Evolutionary conservation across 2,797 vertebrate genomes (phyloP).

Genomic region (Amblyraja radiata): DNA sequence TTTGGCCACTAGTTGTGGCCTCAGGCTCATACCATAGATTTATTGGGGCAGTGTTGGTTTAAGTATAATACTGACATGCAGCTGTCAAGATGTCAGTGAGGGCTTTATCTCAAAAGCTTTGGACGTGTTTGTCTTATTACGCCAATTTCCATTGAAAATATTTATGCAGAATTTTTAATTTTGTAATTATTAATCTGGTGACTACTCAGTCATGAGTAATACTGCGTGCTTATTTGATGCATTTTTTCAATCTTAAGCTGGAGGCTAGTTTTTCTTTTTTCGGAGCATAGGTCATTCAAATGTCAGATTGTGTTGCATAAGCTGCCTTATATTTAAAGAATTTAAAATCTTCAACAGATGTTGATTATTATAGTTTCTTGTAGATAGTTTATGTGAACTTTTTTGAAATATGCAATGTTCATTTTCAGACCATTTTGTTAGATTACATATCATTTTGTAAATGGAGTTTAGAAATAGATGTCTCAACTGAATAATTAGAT

Average conservation of each 20-base stretch:
- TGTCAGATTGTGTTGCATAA: not conserved
- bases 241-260: not conserved
- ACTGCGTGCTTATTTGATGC: not conserved
- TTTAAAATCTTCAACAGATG: not conserved
- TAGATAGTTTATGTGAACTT: not conserved
- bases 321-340: too few species aligned
- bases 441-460: not conserved
- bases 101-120: not conserved
- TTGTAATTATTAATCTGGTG: not conserved
- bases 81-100: not conserved
- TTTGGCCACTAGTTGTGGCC: not conserved
- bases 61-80: not conserved
- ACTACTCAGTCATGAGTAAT: not conserved
- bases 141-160: not conserved
- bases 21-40: not conserved
- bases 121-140: conserved; percentile 35
- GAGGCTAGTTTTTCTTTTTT: not conserved
- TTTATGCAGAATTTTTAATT: not conserved
- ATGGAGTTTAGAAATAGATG: not conserved
- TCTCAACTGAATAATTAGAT: not conserved
- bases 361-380: not conserved
- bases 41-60: conserved; percentile 5
- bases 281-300: not conserved
- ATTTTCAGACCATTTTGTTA: not conserved
- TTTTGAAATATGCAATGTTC: not conserved